Evolutionary conservation across 30 jellyfish, hydroid and myxozoan species (phyloP), one percentile per base, ranked within the genome.

Genomic region (Turritopsis dohrnii): DNA sequence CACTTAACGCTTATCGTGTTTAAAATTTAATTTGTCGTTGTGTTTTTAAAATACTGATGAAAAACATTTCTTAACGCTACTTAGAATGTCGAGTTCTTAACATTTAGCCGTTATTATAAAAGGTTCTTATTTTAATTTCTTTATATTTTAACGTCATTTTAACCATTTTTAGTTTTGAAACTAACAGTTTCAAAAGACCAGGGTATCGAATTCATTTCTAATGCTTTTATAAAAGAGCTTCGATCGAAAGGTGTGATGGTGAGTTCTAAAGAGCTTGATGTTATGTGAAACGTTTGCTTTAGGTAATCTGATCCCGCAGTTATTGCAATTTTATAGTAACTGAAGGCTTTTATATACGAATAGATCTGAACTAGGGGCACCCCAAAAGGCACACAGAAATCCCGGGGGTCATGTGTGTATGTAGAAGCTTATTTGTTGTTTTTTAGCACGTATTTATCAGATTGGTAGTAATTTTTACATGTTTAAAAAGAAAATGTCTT

Each of bases 1-100:
- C 26, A n/a, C 41, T 74, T n/a, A 23, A 23, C 0, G 83, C 83
- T 74, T 74, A 74, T 74, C 83, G 41, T 21, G 83, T 74, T 26
- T 74, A 4, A 74, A 74, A 74, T 17, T 5, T 3, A 41, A 3
- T 41, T n/a, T n/a, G n/a, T n/a, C n/a, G n/a, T n/a, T n/a, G n/a
- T n/a, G n/a, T n/a, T n/a, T n/a, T n/a, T n/a, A n/a, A n/a, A n/a
- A n/a, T n/a, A n/a, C n/a, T n/a, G n/a, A n/a, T 41, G 60, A 41
- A 41, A 41, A 41, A 41, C 60, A 3, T 3, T 41, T 41, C 13
- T 41, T 41, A 41, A 3, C 60, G 9, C 60, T 3, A 3, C 13
- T 41, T 41, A 41, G 60, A 41, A 3, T 41, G 60, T 5, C 5
- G 60, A 41, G 60, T 3, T 3, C 5, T 41, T 13, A 5, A 5